A percentile compares a stretch with the other conserved stretches of the same genome.
Conservation (phyloP, 1,140 invertebrate genomes). For the Frieseomelitta varia region DNA sequence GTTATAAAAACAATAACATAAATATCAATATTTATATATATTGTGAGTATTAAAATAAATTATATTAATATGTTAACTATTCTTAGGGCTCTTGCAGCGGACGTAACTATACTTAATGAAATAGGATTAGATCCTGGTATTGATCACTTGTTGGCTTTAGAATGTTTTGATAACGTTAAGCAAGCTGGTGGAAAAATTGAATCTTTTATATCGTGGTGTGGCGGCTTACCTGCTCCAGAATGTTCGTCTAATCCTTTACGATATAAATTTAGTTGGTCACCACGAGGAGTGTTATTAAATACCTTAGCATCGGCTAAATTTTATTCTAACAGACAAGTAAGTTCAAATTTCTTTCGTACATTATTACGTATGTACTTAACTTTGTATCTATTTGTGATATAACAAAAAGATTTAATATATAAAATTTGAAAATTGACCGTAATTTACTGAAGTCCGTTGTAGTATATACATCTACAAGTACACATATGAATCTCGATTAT, state of each 20-base stretch:
- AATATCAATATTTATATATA: background rate
- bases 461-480: too few species aligned
- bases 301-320: conserved; percentile 95
- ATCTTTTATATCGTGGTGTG: conserved; percentile 98
- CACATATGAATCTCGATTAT: too few species aligned
- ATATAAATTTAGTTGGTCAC: conserved; percentile 99
- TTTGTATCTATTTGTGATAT: too few species aligned
- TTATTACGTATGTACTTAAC: background rate
- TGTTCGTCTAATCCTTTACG: conserved; percentile 95
- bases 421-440: too few species aligned
- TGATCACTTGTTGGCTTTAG: conserved; percentile 98
- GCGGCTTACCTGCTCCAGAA: conserved; percentile 97
- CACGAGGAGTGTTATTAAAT: conserved; percentile 94
- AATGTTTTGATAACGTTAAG: conserved; percentile 96
- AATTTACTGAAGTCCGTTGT: too few species aligned
- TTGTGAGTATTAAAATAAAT: background rate
- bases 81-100: conserved; percentile 89
- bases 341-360: background rate
- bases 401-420: too few species aligned
- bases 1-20: background rate
- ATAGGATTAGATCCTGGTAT: conserved; percentile 98
- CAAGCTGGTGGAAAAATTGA: conserved; percentile 91
- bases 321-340: conserved; percentile 90
- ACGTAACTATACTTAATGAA: conserved; percentile 95
- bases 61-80: conserved; percentile 5